These are phyloP conservation scores for Psophia crepitans DNA, from an alignment of 2,113 vertebrate species.

Conservation along the genomic window DNA sequence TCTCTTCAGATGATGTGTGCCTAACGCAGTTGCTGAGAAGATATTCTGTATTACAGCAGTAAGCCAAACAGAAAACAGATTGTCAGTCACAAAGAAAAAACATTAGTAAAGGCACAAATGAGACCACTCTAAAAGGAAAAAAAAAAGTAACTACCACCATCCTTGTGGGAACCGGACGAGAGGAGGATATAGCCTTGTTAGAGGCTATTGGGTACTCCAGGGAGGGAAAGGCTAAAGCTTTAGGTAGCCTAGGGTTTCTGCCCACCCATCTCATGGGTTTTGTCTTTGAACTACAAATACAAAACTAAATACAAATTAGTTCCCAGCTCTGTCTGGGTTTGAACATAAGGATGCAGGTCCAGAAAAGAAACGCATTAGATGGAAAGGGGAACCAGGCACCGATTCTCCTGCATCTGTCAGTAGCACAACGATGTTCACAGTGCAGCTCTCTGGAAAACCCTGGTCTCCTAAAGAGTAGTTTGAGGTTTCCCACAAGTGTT, in stretches of 20 bases:
- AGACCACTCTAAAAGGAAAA: not conserved
- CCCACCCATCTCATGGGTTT: not conserved
- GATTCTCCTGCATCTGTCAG: not conserved
- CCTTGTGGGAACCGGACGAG: not conserved
- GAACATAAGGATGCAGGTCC: not conserved
- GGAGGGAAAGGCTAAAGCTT: not conserved
- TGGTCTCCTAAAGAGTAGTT: not conserved
- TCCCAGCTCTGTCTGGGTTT: not conserved
- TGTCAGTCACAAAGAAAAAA: not conserved
- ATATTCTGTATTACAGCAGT: not conserved
- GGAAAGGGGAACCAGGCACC: not conserved
- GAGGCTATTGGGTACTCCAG: not conserved
- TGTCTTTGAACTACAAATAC: not conserved
- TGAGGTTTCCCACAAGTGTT: not conserved
- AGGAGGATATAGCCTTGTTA: not conserved
- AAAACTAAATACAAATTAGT: not conserved
- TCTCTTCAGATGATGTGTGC: not conserved
- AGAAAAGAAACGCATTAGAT: not conserved
- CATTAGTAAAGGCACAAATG: not conserved
- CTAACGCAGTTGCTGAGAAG: not conserved
- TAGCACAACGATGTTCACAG: not conserved
- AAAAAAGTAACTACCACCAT: not conserved
- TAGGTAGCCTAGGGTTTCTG: not conserved
- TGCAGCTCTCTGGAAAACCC: not conserved
- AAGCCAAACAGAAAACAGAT: not conserved